Evolutionary conservation across 1,140 invertebrate genomes (phyloP), one percentile per base, ranked within the genome.

Genomic region (Rhagoletis pomonella): DNA sequence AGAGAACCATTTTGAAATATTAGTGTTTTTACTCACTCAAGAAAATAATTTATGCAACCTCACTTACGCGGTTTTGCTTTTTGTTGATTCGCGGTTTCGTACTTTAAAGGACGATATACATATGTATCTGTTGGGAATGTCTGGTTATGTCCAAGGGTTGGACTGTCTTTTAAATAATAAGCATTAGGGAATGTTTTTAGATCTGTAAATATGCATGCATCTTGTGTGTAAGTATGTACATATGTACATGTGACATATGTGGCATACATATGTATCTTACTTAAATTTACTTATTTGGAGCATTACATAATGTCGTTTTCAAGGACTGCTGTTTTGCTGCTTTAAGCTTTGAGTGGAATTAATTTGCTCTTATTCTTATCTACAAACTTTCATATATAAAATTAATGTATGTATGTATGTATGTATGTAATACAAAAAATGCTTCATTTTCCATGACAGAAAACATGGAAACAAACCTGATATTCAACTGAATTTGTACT

Each of bases 401-500:
- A 81, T n/a, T 69, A 67, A 67, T 29, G 19, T 12, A 42, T 67
- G 29, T 14, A 17, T 64, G 62, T 29, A 19, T 50, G 47, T 77
- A 77, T 29, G 29, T 47, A 77, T 47, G 47, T 77, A 81, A 81
- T 81, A 81, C 47, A 44, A 81, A 81, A 55, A 81, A 81, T 81
- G 50, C 73, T 81, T 19, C 10, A 81, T 55, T 50, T 6, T 17
- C 14, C 47, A 81, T 81, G 44, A 29, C 47, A 81, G 55, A n/a
- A 50, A 81, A 55, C 47, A 19, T 55, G 44, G 5, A 12, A 55
- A 58, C 55, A 81, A 81, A 81, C 47, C 73, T 81, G 73, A 55
- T 81, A 81, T 81, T 81, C 50, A 81, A 81, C 55, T 50, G 17
- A 81, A 50, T 81, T 81, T 81, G 73, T 81, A 81, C 73, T 81